A percentile compares a stretch with the other conserved stretches of the same genome.
These are phyloP conservation scores for Sogatella furcifera DNA, from an alignment of 1,140 invertebrate genomes.

Conservation along the genomic window DNA sequence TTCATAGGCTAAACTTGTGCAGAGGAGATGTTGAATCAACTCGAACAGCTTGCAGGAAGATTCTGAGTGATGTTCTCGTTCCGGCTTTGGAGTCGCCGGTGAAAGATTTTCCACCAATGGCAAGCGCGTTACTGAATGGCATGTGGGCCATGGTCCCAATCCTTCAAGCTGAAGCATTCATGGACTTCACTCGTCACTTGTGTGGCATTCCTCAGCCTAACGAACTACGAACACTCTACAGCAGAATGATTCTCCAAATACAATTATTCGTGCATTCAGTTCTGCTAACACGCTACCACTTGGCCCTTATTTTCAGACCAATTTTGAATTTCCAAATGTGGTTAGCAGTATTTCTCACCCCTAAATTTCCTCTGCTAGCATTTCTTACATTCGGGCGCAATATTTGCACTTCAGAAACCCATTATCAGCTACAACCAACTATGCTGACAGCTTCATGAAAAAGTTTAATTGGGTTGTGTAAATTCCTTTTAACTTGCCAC, in stretches of 20 bases:
- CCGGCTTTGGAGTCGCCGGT: constrained; percentile 35
- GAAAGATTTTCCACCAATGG: constrained; percentile 37
- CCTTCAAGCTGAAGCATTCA: constrained; percentile 33
- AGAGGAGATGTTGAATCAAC: constrained; percentile 35
- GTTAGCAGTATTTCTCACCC: constrained; percentile 31
- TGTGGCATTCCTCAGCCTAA: constrained; percentile 14
- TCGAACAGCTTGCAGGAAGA: constrained; percentile 30
- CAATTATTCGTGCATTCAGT: constrained; percentile 35
- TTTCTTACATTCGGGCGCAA: constrained; percentile 28
- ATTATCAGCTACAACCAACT: neutral
- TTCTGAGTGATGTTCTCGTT: constrained; percentile 33
- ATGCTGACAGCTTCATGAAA: neutral
- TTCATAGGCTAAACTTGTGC: constrained; percentile 44
- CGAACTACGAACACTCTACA: constrained; percentile 20
- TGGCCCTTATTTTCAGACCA: constrained; percentile 31
- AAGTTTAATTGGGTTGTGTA: too few relatives aligned
- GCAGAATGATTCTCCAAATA: constrained; percentile 33
- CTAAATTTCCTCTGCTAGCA: constrained; percentile 32
- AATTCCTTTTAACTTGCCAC: too few relatives aligned
- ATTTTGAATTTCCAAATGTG: constrained; percentile 36
- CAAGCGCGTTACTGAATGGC: constrained; percentile 34
- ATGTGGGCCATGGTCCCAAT: constrained; percentile 35
- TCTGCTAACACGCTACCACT: constrained; percentile 29
- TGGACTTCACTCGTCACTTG: constrained; percentile 28
- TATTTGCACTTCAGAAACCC: constrained; percentile 5